These are phyloP conservation scores for Drosophila repletoides DNA, from an alignment of 1,140 invertebrate species.

Conservation along the genomic window DNA sequence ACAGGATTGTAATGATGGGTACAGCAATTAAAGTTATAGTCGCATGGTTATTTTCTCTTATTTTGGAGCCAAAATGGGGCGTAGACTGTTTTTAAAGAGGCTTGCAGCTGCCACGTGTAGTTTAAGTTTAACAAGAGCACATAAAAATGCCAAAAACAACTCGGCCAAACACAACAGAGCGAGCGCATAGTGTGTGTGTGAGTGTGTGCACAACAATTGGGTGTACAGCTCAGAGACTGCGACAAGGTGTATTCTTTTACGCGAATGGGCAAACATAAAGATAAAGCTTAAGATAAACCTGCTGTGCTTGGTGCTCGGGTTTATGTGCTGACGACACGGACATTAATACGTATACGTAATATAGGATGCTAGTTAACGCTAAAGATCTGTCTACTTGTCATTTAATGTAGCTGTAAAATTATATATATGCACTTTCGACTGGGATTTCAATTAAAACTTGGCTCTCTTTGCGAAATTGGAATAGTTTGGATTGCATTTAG, in stretches of 20 bases:
- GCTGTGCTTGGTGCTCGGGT: too few species aligned
- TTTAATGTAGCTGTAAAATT: constrained; percentile 17
- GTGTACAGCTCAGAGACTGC: constrained; percentile 16
- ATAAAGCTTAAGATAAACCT: too few species aligned
- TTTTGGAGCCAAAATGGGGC: neutral
- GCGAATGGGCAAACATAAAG: constrained; percentile 54
- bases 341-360: constrained; percentile 40
- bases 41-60: constrained; percentile 20
- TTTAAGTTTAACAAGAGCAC: constrained; percentile 65
- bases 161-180: constrained; percentile 1
- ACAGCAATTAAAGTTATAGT: constrained; percentile 71
- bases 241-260: constrained; percentile 51
- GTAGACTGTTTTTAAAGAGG: constrained; percentile 28
- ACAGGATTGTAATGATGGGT: constrained; percentile 71
- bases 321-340: constrained; percentile 37
- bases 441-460: neutral
- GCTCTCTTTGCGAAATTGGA: too few species aligned
- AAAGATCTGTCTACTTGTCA: constrained; percentile 32
- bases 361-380: constrained; percentile 55
- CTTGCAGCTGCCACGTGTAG: constrained; percentile 41
- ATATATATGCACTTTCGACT: too few species aligned
- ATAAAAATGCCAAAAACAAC: constrained; percentile 68
- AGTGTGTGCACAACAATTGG: constrained; percentile 17
- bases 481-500: too few species aligned
- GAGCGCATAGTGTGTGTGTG: neutral